phyloP scores from a whole-genome alignment of 2,888 invertebrate genomes.

The Rhogogaster chlorosoma region DNA sequence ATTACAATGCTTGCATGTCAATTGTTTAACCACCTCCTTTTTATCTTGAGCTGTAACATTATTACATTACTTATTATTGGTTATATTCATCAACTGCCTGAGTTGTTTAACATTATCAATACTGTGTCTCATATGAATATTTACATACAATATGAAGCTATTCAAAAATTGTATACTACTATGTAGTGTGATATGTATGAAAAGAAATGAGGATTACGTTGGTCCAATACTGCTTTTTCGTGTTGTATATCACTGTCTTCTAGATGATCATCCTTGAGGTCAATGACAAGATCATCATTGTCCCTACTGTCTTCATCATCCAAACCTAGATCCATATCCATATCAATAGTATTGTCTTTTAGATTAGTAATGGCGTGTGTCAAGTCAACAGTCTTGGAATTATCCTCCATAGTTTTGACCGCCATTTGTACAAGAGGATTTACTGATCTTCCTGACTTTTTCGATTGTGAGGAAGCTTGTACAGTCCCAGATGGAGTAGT shows the following conservation, averaged over 20 bases:
- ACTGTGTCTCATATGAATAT: not conserved
- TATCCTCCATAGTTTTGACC: constrained; percentile 29
- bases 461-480: not conserved
- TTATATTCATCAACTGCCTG: not conserved
- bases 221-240: constrained; percentile 53
- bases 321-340: constrained; percentile 41
- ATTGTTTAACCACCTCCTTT: constrained; percentile 51
- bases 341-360: constrained; percentile 31
- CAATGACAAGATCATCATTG: constrained; percentile 63
- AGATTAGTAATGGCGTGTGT: constrained; percentile 54
- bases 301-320: constrained; percentile 62
- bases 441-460: not conserved
- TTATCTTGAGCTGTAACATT: constrained; percentile 45
- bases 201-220: constrained; percentile 56
- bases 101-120: not conserved
- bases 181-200: not conserved
- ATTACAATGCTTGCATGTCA: constrained; percentile 72
- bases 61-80: not conserved
- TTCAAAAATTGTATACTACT: not conserved
- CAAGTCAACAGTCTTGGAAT: constrained; percentile 55
- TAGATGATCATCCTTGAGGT: constrained; percentile 65
- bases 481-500: not conserved
- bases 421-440: not conserved
- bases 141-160: not conserved
- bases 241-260: constrained; percentile 52